These are phyloP conservation scores for Telenomus remus DNA, from an alignment of 1,140 invertebrate species.

Conservation along the genomic window DNA sequence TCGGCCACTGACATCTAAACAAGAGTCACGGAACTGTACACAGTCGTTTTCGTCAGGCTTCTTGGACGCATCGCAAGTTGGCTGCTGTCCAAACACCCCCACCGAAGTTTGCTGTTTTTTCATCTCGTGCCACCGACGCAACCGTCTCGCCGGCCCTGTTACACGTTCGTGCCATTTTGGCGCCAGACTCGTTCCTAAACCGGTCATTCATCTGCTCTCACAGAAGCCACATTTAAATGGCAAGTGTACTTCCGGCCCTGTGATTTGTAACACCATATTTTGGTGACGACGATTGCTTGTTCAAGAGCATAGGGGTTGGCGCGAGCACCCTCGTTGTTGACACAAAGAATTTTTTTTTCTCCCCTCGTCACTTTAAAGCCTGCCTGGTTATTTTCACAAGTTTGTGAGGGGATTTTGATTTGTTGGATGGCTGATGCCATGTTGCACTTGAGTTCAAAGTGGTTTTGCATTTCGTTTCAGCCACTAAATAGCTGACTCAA, in stretches of 20 bases:
- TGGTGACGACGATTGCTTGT: conserved; percentile 16
- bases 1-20: conserved; percentile 29
- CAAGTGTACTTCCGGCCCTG: conserved; percentile 30
- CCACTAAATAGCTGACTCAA: too few relatives aligned
- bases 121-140: conserved; percentile 8
- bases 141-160: background rate
- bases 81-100: conserved; percentile 18
- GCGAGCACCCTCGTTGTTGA: conserved; percentile 12
- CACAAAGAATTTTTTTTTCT: conserved; percentile 4
- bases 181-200: conserved; percentile 13
- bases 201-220: conserved; percentile 17
- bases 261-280: conserved; percentile 21
- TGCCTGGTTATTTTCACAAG: background rate
- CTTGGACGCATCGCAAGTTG: conserved; percentile 14
- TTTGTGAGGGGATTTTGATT: too few relatives aligned
- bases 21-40: conserved; percentile 24
- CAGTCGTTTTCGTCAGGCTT: conserved; percentile 4
- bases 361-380: background rate
- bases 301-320: conserved; percentile 11
- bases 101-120: conserved; percentile 2
- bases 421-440: too few relatives aligned
- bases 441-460: too few relatives aligned
- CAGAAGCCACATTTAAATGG: conserved; percentile 13
- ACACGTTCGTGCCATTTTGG: conserved; percentile 23
- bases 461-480: too few relatives aligned